Percentiles rank a stretch among this genome's conserved stretches.
Conservation (phyloP, 2,797 vertebrate genomes). For the Cynodonichthys magdalenae region DNA sequence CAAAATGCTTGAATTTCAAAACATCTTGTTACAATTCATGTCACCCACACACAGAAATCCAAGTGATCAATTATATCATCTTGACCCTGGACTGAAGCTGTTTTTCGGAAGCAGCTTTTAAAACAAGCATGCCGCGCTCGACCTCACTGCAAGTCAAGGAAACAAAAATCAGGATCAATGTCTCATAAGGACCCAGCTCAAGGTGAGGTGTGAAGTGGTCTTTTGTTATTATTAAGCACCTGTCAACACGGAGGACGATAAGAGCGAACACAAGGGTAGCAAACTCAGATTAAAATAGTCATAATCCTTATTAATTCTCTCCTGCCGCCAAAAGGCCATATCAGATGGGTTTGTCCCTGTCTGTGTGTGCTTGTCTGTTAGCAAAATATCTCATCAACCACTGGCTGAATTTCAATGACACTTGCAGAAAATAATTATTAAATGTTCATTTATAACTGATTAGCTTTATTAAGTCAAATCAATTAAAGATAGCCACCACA, state of each 20-base stretch:
- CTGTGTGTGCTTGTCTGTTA: no score
- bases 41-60: slow-evolving; percentile 19
- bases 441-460: no score
- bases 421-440: no score
- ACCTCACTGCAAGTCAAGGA: slow-evolving; percentile 1
- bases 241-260: background rate
- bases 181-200: slow-evolving; percentile 20
- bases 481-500: no score
- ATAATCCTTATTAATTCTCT: no score
- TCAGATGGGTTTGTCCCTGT: no score
- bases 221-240: slow-evolving; percentile 22
- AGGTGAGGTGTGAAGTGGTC: slow-evolving; percentile 19
- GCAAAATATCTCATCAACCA: no score
- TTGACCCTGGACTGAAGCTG: background rate
- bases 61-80: slow-evolving; percentile 29
- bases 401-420: no score
- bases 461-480: no score
- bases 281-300: background rate
- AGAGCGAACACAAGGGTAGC: background rate
- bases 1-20: background rate
- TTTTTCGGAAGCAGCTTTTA: slow-evolving; percentile 15
- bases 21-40: background rate
- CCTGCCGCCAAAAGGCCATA: no score
- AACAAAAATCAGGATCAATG: slow-evolving; percentile 37
- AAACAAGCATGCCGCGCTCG: background rate